These are phyloP conservation scores for Acronicta aceris DNA, from an alignment of 2,888 invertebrate species.

Conservation along the genomic window DNA sequence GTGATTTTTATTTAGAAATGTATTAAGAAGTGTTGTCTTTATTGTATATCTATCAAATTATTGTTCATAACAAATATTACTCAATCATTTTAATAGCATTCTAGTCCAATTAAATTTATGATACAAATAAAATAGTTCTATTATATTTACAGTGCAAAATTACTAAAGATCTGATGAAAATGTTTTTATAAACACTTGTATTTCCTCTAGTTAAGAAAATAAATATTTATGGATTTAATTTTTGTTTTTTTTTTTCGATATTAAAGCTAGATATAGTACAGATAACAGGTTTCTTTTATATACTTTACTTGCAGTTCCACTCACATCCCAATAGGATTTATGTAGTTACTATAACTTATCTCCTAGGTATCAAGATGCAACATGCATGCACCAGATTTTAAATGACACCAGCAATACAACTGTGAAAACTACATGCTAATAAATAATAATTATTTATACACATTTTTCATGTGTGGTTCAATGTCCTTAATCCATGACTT, in stretches of 20 bases:
- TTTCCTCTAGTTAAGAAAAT: conserved; percentile 36
- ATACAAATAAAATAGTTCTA: background rate
- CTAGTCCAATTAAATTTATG: conserved; percentile 28
- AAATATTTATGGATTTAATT: conserved; percentile 42
- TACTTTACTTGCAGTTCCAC: too few species aligned
- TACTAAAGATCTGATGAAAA: conserved; percentile 11
- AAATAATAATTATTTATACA: too few species aligned
- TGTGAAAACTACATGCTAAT: too few species aligned
- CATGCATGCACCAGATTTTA: too few species aligned
- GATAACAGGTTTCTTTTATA: too few species aligned
- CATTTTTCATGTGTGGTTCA: too few species aligned
- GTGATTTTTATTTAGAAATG: conserved; percentile 42
- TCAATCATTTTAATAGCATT: conserved; percentile 31
- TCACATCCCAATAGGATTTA: too few species aligned
- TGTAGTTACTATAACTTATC: too few species aligned
- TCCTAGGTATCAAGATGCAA: too few species aligned
- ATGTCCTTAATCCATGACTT: conserved; percentile 3
- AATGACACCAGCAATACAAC: too few species aligned
- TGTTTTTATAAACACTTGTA: conserved; percentile 35
- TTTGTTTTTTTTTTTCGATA: conserved; percentile 2
- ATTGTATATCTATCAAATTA: conserved; percentile 31
- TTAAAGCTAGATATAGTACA: too few species aligned
- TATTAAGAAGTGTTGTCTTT: conserved; percentile 42
- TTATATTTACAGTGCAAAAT: conserved; percentile 2
- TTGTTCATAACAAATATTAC: conserved; percentile 25